Evolutionary conservation across 2,888 invertebrate genomes (phyloP).

Genomic region (Sipha maydis): DNA sequence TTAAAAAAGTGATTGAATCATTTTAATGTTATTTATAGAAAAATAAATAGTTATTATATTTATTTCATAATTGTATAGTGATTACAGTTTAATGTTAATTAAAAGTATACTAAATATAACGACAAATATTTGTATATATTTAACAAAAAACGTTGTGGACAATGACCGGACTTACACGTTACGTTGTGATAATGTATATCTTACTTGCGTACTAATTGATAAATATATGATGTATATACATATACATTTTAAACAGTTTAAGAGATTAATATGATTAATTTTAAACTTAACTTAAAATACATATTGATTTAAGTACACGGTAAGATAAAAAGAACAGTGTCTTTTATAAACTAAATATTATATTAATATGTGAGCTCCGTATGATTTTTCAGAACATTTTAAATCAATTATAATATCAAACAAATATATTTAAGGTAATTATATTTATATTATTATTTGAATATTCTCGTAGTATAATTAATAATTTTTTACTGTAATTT

Average conservation of each 20-base stretch:
- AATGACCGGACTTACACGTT: background rate
- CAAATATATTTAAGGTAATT: background rate
- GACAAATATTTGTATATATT: too few relatives aligned
- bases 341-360: background rate
- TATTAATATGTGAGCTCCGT: background rate
- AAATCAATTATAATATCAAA: too few relatives aligned
- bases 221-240: background rate
- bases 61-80: background rate
- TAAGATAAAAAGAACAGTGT: too few relatives aligned
- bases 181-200: background rate
- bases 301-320: too few relatives aligned
- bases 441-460: background rate
- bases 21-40: too few relatives aligned
- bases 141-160: too few relatives aligned
- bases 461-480: background rate
- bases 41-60: background rate
- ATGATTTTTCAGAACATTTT: background rate
- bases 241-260: background rate
- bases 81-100: too few relatives aligned
- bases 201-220: background rate
- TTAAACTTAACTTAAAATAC: background rate
- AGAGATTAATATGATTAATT: background rate
- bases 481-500: background rate
- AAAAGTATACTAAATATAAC: too few relatives aligned
- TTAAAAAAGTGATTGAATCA: background rate